A percentile compares a stretch with the other conserved stretches of the same genome.
Conservation (phyloP, 2,797 vertebrate genomes). For the Mico argentatus region DNA sequence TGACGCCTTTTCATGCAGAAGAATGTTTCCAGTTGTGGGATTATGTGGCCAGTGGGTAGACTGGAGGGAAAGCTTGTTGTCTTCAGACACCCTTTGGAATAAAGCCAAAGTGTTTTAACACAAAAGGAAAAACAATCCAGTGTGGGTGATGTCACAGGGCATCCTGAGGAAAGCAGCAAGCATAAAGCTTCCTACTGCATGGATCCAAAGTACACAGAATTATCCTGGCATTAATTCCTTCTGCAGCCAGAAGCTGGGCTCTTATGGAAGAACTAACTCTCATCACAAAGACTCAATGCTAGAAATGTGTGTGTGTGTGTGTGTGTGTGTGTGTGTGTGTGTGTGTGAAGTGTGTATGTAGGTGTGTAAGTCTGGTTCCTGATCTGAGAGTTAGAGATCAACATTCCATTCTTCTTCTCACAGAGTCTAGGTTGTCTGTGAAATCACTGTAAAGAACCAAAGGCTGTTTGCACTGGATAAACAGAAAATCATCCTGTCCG, state of each 20-base stretch:
- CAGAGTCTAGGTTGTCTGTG: conserved; percentile 73
- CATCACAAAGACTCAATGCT: conserved; percentile 13
- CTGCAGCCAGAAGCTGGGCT: conserved; percentile 50
- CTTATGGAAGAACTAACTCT: neutral
- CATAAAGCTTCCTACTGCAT: conserved; percentile 53
- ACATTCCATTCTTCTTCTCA: neutral
- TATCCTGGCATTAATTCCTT: conserved; percentile 54
- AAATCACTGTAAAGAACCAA: conserved; percentile 42
- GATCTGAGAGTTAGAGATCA: conserved; percentile 66
- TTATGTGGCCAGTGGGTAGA: neutral
- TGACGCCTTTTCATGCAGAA: neutral
- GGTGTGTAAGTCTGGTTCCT: conserved; percentile 10
- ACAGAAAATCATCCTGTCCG: conserved; percentile 47
- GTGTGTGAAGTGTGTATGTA: no score
- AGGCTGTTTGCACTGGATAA: conserved; percentile 65
- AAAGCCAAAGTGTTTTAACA: conserved; percentile 57
- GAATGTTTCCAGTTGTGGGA: neutral
- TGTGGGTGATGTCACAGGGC: conserved; percentile 65
- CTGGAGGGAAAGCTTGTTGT: neutral
- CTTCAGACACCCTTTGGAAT: conserved; percentile 59
- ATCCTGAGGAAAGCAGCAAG: conserved; percentile 71
- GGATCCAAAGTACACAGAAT: conserved; percentile 51
- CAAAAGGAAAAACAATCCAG: conserved; percentile 55
- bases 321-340: no score
- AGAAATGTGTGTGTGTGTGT: neutral